These are phyloP conservation scores for Apogon hyalosoma DNA, from an alignment of 2,797 vertebrate species.

Conservation along the genomic window DNA sequence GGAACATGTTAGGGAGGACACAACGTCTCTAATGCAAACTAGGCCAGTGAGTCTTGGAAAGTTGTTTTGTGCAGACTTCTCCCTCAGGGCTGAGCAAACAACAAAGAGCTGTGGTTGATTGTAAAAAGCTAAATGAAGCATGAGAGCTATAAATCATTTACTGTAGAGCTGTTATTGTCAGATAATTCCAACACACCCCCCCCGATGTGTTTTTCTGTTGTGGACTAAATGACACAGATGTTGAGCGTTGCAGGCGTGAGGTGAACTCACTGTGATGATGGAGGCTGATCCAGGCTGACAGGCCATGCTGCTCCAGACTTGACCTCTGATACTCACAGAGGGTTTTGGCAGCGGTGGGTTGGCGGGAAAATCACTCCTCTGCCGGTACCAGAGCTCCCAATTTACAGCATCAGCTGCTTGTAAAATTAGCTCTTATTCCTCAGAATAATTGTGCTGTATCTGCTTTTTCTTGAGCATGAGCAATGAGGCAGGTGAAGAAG, in stretches of 20 bases:
- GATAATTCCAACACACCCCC: slow-evolving; percentile 2
- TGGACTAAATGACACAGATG: slow-evolving; percentile 17
- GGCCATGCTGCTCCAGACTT: slow-evolving; percentile 5
- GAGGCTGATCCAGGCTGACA: slow-evolving; percentile 24
- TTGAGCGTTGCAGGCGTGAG: not conserved
- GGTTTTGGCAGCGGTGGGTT: not conserved
- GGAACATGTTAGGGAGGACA: not conserved
- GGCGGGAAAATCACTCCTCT: slow-evolving; percentile 10
- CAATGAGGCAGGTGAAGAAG: slow-evolving; percentile 5
- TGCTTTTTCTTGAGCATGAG: slow-evolving; percentile 15
- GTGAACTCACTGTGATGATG: slow-evolving; percentile 20
- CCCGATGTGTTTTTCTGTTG: too few relatives aligned
- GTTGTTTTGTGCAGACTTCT: slow-evolving; percentile 26
- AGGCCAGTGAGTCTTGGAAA: slow-evolving; percentile 41
- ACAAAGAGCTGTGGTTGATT: slow-evolving; percentile 23
- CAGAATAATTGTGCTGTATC: slow-evolving; percentile 10
- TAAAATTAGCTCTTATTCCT: slow-evolving; percentile 5
- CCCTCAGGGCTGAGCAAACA: slow-evolving; percentile 22
- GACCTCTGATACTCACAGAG: slow-evolving; percentile 15
- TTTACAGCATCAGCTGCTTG: slow-evolving; percentile 13
- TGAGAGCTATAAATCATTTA: not conserved
- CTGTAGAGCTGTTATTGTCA: not conserved
- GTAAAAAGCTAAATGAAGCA: not conserved
- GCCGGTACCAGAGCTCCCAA: not conserved
- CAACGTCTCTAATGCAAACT: slow-evolving; percentile 13